Percentiles rank a stretch among this genome's conserved stretches.
phyloP scores from a whole-genome alignment of 2,797 vertebrate genomes.

The Novumbra hubbsi region DNA sequence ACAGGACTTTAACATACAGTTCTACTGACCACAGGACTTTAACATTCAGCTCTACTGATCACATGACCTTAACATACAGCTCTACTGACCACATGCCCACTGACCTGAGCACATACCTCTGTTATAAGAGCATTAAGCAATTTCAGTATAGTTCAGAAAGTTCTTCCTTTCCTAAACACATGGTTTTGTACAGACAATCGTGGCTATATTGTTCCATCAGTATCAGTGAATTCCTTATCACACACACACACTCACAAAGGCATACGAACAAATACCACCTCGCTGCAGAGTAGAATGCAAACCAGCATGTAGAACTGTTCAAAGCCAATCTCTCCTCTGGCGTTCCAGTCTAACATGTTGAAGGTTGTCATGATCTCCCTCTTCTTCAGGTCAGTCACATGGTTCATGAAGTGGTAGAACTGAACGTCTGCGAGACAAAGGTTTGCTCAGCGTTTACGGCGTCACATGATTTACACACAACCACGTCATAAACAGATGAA shows the following conservation, averaged over 20 bases:
- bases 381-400: conserved; percentile 30
- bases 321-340: conserved; percentile 48
- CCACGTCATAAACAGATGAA: no score
- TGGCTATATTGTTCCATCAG: not conserved
- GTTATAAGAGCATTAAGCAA: no score
- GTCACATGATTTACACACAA: not conserved
- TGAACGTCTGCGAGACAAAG: conserved; percentile 39
- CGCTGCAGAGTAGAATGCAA: conserved; percentile 53
- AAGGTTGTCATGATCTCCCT: conserved; percentile 52
- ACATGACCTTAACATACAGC: no score
- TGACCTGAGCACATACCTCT: no score
- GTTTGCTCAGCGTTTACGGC: not conserved
- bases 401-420: conserved; percentile 57
- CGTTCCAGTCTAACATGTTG: conserved; percentile 46
- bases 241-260: conserved; percentile 5
- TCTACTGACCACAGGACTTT: no score
- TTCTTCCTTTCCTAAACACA: not conserved
- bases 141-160: no score
- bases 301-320: conserved; percentile 54
- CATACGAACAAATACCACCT: conserved; percentile 35
- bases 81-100: no score
- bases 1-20: no score
- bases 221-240: not conserved
- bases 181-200: not conserved
- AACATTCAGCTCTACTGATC: no score